Evolutionary conservation across 2,113 vertebrate genomes (phyloP).

Genomic region (Myotis davidii): DNA sequence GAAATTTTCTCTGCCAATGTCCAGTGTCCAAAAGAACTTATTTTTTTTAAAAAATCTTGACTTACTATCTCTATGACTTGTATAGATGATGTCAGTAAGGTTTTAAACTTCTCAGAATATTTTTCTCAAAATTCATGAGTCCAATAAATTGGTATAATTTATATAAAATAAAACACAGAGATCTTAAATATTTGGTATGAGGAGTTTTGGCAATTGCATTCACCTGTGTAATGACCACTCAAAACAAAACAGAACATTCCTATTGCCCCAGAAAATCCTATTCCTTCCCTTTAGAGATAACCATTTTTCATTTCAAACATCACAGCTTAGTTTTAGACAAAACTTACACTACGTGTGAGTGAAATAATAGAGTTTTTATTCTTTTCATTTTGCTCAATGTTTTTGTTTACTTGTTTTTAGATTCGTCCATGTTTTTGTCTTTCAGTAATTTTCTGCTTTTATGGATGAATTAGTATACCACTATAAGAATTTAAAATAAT

Average conservation of each 20-base stretch:
- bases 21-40: neutral
- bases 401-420: neutral
- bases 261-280: neutral
- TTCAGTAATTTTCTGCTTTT: neutral
- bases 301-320: neutral
- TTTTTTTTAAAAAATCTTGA: conserved; percentile 26
- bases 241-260: neutral
- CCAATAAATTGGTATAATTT: conserved; percentile 1
- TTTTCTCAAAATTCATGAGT: neutral
- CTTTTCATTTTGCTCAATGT: conserved; percentile 2
- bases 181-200: neutral
- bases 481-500: neutral
- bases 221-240: neutral
- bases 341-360: neutral
- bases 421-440: neutral
- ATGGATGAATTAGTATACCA: neutral
- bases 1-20: conserved; percentile 41
- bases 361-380: neutral
- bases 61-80: neutral
- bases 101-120: neutral
- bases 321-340: neutral
- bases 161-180: neutral
- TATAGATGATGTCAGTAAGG: neutral
- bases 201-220: neutral
- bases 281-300: neutral